Base-by-base conservation (phyloP, 2,113 vertebrate genomes). In the Ammodytes marinus region DNA sequence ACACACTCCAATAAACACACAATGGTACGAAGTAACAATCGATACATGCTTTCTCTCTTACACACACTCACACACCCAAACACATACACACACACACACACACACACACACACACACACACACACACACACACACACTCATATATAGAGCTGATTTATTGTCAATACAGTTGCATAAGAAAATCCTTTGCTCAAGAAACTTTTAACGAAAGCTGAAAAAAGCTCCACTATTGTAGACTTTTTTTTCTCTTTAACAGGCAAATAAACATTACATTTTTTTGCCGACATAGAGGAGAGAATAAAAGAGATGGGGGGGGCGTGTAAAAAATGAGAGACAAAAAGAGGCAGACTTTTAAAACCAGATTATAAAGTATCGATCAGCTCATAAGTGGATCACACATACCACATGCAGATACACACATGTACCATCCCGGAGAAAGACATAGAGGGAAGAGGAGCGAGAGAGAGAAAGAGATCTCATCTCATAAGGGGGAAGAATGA, bases 401-500 rank as follows among this genome's bases (percentile, higher is more conserved):
- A 77, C 9, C 82, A 74, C 79, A 76, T 57, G 49, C 45, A 27
- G 57, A 84, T 45, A 78, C 72, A 80, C 85, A 84, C 71, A 66
- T 43, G 60, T 39, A 74, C 69, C 68, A 59, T 43, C 58, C 52
- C 37, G 58, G 42, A 53, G 72, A 76, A 63, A 97, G 96, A 95
- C 79, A 95, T 93, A 96, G 96, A 95, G 63, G 73, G 77, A 73
- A 65, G 74, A 52, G 19, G 45, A 83, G 79, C 55, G 40, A 4
- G 37, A 52, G 76, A 90, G 86, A 90, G 87, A 92, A 90, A 88
- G 75, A 91, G 87, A 91, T 98, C 96, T 97, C 98, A 96, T 98
- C 96, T 97, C 97, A 97, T 97, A 97, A 98, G 96, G 27, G 96
- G 89, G 96, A 97, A 97, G 97, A 98, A 98, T 97, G 97, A 98